Percentiles rank a stretch among this genome's conserved stretches.
These are phyloP conservation scores for Lamprotornis superbus DNA, from an alignment of 2,113 vertebrate species.

Conservation along the genomic window DNA sequence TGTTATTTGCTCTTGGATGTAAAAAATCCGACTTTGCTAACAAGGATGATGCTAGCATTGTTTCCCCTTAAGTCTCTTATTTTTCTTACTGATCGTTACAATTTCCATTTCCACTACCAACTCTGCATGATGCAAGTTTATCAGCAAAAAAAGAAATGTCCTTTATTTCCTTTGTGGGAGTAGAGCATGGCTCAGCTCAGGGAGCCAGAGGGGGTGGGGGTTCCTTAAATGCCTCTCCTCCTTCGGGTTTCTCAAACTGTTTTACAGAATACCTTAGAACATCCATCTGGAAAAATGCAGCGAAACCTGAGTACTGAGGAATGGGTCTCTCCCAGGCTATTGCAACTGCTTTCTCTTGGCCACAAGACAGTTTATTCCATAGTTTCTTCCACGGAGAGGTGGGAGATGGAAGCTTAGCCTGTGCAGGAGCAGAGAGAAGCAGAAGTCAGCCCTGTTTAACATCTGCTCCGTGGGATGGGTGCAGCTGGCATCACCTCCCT, in stretches of 20 bases:
- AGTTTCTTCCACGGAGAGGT: not conserved
- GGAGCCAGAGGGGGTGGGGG: not conserved
- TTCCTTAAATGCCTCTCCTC: not conserved
- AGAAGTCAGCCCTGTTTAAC: not conserved
- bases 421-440: not conserved
- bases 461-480: not conserved
- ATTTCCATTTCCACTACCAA: conserved; percentile 48
- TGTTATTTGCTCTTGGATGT: conserved; percentile 61
- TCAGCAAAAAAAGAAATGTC: not conserved
- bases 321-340: not conserved
- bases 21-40: conserved; percentile 60
- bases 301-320: not conserved
- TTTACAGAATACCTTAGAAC: not conserved
- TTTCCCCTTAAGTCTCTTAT: conserved; percentile 12
- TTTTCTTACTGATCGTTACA: conserved; percentile 22
- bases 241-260: not conserved
- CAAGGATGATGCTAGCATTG: conserved; percentile 39
- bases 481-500: not conserved
- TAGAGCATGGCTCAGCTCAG: conserved; percentile 44
- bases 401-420: not conserved
- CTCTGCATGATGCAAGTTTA: conserved; percentile 68
- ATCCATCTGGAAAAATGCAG: not conserved
- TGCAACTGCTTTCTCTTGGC: not conserved
- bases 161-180: not conserved
- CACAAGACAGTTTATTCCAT: not conserved